Conservation (phyloP, 2,888 invertebrate species). For the Carterocephalus palaemon region DNA sequence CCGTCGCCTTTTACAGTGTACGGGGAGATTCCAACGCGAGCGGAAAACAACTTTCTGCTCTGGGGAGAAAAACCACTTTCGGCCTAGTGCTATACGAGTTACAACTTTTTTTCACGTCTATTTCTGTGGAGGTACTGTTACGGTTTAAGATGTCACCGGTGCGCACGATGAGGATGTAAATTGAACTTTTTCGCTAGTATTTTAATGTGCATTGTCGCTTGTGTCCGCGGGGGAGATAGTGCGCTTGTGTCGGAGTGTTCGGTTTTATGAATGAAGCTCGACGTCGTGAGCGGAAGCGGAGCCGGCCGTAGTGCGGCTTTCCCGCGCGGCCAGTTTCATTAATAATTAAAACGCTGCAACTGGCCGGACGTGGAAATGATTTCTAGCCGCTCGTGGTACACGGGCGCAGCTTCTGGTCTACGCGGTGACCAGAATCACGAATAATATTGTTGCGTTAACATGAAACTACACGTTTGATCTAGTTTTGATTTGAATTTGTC, state of each 20-base stretch:
- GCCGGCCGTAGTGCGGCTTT: slow-evolving; percentile 76
- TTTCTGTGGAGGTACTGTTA: slow-evolving; percentile 53
- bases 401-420: slow-evolving; percentile 50
- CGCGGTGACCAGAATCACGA: slow-evolving; percentile 21
- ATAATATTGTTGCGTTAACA: slow-evolving; percentile 10
- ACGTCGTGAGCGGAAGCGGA: slow-evolving; percentile 74
- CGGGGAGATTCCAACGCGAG: slow-evolving; percentile 57
- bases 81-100: slow-evolving; percentile 58
- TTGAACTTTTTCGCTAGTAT: slow-evolving; percentile 36
- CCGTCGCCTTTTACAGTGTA: slow-evolving; percentile 53
- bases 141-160: slow-evolving; percentile 40
- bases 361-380: slow-evolving; percentile 74
- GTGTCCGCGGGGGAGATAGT: slow-evolving; percentile 37
- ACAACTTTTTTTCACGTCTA: slow-evolving; percentile 71
- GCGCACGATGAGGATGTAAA: slow-evolving; percentile 21
- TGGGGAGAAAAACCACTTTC: slow-evolving; percentile 71
- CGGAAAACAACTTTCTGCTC: slow-evolving; percentile 73
- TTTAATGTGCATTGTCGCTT: slow-evolving; percentile 47
- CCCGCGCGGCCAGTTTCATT: slow-evolving; percentile 75
- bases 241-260: slow-evolving; percentile 36
- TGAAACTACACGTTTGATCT: slow-evolving; percentile 15
- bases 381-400: slow-evolving; percentile 63
- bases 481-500: no score
- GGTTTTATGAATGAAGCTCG: slow-evolving; percentile 78
- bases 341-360: slow-evolving; percentile 76